Evolutionary conservation across 2,113 vertebrate genomes (phyloP).

Genomic region (Nesogale talazaci): DNA sequence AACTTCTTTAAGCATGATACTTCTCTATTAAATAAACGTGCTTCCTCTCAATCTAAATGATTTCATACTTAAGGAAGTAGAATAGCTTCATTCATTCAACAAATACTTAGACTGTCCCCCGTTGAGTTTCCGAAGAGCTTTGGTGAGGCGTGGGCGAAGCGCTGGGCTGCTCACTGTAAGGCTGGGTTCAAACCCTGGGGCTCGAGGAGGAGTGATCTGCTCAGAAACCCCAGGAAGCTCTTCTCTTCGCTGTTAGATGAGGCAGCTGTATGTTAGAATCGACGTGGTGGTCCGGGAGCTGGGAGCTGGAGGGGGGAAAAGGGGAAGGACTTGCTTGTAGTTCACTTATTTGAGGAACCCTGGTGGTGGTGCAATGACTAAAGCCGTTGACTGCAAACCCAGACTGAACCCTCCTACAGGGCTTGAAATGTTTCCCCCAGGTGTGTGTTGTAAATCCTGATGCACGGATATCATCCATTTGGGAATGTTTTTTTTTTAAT

Average conservation of each 20-base stretch:
- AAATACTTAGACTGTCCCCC: slow-evolving; percentile 35
- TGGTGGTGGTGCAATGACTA: background rate
- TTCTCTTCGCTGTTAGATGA: background rate
- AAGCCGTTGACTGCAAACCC: no score
- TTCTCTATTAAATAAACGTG: slow-evolving; percentile 37
- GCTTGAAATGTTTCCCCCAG: background rate
- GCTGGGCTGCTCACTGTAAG: background rate
- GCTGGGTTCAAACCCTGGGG: background rate
- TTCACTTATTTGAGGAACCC: background rate
- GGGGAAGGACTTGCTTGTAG: background rate
- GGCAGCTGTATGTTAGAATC: background rate
- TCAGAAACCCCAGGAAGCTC: background rate
- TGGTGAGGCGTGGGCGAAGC: background rate
- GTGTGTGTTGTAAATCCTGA: background rate
- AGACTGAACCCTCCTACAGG: background rate
- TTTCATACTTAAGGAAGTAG: slow-evolving; percentile 40
- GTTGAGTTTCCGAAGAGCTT: background rate
- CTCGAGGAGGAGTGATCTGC: no score
- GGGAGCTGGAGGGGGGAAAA: no score
- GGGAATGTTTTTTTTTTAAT: background rate
- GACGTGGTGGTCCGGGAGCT: no score
- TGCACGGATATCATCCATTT: background rate
- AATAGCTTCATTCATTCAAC: slow-evolving; percentile 46
- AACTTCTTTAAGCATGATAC: slow-evolving; percentile 36
- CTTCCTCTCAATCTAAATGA: slow-evolving; percentile 62